Evolutionary conservation across 2,888 invertebrate species (phyloP), one percentile per base, ranked within the genome.

Genomic region (Oscheius onirici): DNA sequence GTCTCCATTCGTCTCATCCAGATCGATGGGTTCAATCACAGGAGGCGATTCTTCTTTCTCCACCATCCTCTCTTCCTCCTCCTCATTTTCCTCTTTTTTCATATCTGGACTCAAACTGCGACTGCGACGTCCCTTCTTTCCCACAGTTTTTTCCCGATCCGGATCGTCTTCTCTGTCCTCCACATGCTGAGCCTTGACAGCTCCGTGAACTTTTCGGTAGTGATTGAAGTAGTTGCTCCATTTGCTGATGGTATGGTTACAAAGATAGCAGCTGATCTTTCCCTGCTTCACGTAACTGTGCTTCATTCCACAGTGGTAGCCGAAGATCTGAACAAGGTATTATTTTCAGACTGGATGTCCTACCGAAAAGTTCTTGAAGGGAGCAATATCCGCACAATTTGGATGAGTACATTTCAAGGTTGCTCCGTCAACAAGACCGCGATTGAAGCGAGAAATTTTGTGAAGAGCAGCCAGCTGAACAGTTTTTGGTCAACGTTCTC

Each of bases 251-350:
- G 58, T 20, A 26, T 41, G 44, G 24, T 69, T 69, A 20, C 69
- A 69, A 6, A 58, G 41, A 28, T 26, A 60, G 34, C 69, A 69
- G 13, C 49, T 24, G 40, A 22, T 52, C 3, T 41, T n/a, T 1
- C 24, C 52, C 13, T 40, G n/a, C 15, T 22, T 58, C 8, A 20
- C 26, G 0, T 5, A 1, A n/a, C 49, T 40, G 41, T 69, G 69
- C 40, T 60, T 69, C 34, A 69, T 51, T 49, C 58, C 69, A 46
- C 41, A 22, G 58, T 69, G 69, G 40, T 58, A 69, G 1, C 22
- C 60, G n/a, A 69, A 57, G 41, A 43, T 22, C 61, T 61, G 60
- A 41, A 54, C 28, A 60, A 8, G 15, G n/a, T n/a, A 15, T 54
- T 15, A 1, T 54, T 28, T 54, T 54, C 15, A 15, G 6, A 20